Percentiles rank a stretch among this genome's conserved stretches.
phyloP scores from a whole-genome alignment of 2,888 invertebrate species.

The Lasiommata megera region DNA sequence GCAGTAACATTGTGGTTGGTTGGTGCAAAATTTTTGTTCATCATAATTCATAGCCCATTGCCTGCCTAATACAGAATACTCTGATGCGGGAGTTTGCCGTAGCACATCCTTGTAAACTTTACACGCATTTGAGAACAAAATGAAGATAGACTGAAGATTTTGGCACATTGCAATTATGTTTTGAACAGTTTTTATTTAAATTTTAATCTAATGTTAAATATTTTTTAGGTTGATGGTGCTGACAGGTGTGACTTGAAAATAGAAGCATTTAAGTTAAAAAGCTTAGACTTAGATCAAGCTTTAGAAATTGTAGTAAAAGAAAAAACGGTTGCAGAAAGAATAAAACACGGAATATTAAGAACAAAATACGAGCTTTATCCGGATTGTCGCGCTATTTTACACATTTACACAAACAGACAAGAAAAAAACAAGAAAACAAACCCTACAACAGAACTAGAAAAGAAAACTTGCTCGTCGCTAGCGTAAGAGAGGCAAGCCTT shows the following conservation, averaged over 20 bases:
- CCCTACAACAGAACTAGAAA: conserved; percentile 18
- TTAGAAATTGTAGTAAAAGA: conserved; percentile 61
- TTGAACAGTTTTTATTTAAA: not conserved
- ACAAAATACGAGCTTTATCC: conserved; percentile 66
- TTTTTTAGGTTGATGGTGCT: conserved; percentile 69
- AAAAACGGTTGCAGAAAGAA: conserved; percentile 51
- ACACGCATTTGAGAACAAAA: no score
- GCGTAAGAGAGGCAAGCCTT: no score
- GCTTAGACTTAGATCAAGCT: conserved; percentile 55
- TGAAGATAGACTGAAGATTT: no score
- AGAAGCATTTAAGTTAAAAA: conserved; percentile 52
- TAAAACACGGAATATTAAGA: conserved; percentile 52
- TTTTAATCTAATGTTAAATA: not conserved
- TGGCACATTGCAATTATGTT: no score
- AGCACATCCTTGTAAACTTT: no score
- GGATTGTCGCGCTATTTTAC: conserved; percentile 65
- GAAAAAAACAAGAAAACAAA: conserved; percentile 33
- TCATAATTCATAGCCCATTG: no score
- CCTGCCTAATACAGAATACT: no score
- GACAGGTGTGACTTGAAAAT: conserved; percentile 68
- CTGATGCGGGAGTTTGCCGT: no score
- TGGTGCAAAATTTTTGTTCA: no score
- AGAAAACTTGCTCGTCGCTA: not conserved
- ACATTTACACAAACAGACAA: conserved; percentile 53
- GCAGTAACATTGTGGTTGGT: no score